Evolutionary conservation across 2,113 vertebrate genomes (phyloP).

Genomic region (Colistium nudipinnis): DNA sequence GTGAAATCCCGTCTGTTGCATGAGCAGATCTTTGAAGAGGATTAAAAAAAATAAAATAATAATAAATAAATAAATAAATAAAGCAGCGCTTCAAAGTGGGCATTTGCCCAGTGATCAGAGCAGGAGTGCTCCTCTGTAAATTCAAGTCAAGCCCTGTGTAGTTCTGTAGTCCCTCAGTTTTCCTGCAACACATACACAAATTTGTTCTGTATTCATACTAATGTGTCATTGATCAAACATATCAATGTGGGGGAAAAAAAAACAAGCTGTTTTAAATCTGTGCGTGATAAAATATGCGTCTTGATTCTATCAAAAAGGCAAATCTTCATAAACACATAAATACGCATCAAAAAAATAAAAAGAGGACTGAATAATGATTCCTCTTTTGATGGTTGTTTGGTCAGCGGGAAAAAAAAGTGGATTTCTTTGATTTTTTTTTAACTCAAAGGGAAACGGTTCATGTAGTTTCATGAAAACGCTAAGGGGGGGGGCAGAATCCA

Average conservation of each 20-base stretch:
- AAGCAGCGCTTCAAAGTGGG: constrained; percentile 48
- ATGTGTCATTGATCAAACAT: constrained; percentile 14
- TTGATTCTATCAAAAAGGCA: constrained; percentile 17
- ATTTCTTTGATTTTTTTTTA: neutral
- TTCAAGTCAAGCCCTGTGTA: neutral
- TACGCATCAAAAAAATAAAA: too few species aligned
- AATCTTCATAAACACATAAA: constrained; percentile 45
- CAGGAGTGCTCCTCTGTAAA: constrained; percentile 18
- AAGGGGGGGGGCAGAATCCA: too few species aligned
- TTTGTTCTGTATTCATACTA: constrained; percentile 2
- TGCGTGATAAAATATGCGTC: constrained; percentile 31
- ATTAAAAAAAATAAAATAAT: too few species aligned
- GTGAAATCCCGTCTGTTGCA: constrained; percentile 49
- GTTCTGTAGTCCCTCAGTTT: constrained; percentile 2
- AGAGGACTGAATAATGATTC: constrained; percentile 20
- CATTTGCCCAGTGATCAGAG: constrained; percentile 39
- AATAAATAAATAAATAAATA: too few species aligned
- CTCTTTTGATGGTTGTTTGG: constrained; percentile 19
- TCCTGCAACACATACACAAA: constrained; percentile 9
- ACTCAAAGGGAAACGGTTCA: too few species aligned
- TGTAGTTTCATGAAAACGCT: neutral
- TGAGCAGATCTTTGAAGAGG: constrained; percentile 45
- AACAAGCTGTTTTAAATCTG: neutral
- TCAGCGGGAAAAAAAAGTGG: too few species aligned
- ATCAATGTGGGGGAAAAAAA: neutral